Base-by-base conservation (phyloP, 2,113 vertebrate genomes). In the Mastomys natalensis region DNA sequence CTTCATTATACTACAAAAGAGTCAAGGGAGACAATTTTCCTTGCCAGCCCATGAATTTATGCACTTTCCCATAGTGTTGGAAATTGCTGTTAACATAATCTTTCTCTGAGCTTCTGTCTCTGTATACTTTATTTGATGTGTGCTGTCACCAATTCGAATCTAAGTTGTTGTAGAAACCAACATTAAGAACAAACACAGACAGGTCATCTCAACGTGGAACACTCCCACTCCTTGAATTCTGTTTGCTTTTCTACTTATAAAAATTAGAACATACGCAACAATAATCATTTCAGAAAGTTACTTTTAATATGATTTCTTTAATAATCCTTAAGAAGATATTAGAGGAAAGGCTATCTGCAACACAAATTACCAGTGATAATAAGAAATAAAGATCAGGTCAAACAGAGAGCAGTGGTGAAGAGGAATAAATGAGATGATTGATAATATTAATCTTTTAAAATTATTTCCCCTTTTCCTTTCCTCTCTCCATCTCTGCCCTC, bases 31-130 rank as follows among this genome's bases (percentile, higher is more conserved):
- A 98, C 82, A 97, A 98, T 98, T 98, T 98, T 97, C 97, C 60
- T 98, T 97, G 94, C 98, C 98, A 98, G 82, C 97, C 98, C 97
- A 98, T 94, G 96, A 98, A 98, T 98, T 98, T 98, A 98, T 98
- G 94, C 96, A 97, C 97, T 98, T 98, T 98, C 78, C 70, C 95
- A 97, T 87, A 93, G 94, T 97, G 96, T 92, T 82, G 73, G 92
- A 98, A 98, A 98, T 97, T 98, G 94, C 96, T 98, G 95, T 97
- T 98, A 98, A 98, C 81, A 96, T 98, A 91, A 97, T 98, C 97
- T 97, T 97, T 97, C 88, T 84, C 94, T 97, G 95, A 94, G 91
- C 95, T 87, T 97, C 77, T 96, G 93, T 97, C 97, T 95, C 98
- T 98, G 95, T 95, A 73, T 82, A 93, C 64, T 90, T 95, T 97